Base-by-base conservation (phyloP, 2,888 invertebrate species). In the Trichogramma dendrolimi region DNA sequence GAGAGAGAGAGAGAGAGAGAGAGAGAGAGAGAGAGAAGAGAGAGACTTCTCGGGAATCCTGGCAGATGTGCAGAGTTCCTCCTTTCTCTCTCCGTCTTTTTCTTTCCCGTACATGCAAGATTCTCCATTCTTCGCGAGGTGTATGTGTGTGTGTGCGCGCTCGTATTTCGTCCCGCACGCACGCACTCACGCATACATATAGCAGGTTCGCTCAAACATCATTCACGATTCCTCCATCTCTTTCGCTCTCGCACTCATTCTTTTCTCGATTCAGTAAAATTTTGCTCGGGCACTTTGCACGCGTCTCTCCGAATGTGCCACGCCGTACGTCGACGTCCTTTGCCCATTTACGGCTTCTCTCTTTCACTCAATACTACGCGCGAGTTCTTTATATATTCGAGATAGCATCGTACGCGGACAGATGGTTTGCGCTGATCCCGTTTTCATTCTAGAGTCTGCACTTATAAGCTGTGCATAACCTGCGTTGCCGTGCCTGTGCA, bases 1-100 rank as follows among this genome's bases (percentile, higher is more conserved):
- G 41, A 39, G 8, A 41, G 6, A 44, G 40, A 14, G 49, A 46
- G 46, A 8, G 8, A 46, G 46, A 44, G 10, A 8, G 46, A 44
- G 46, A 44, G 55, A 50, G 38, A 55, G 38, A 52, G 11, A 53
- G 27, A 55, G 42, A 41, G 38, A 52, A n/a, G 72, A 74, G 72
- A 71, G 71, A 70, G 71, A 70, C 67, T 72, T 71, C 71, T 71
- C 67, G 66, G 69, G 72, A 73, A 73, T 71, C 64, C 68, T 66
- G 69, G 71, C 72, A 72, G 74, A 72, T 73, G 73, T 68, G 69
- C 68, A 52, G 62, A 61, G 58, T 60, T 59, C 55, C 53, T 61
- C 58, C 56, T 61, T 48, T 62, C 57, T 62, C 55, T 63, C 57
- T 64, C 58, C 57, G 61, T 61, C 57, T 53, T 27, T 27, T 27